Base-by-base conservation (phyloP, 2,113 vertebrate genomes). In the Indri indri region DNA sequence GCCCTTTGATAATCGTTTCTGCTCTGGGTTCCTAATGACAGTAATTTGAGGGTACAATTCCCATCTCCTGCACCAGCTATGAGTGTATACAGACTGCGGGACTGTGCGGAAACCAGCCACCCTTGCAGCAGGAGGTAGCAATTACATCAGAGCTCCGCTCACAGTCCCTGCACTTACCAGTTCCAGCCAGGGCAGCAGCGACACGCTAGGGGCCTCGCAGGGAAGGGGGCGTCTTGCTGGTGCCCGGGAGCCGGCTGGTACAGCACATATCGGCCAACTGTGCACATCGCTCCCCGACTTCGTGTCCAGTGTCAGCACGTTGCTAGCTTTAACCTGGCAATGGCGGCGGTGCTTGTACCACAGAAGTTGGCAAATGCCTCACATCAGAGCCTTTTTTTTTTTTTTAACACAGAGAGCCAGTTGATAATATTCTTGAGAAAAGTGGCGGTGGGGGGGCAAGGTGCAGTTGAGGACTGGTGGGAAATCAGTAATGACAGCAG, bases 61-160 rank as follows among this genome's bases (percentile, higher is more conserved):
- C 81, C 93, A 98, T 98, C 98, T 98, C 91, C 91, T 97, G 98
- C 83, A 94, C 96, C 95, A 73, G 90, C 97, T 91, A 94, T 65
- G 45, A 90, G 9, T 34, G 87, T 22, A 86, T 50, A 94, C 83
- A 97, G 97, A 87, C 61, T 97, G 94, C 83, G 97, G 95, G 96
- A 96, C 76, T 97, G 95, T 97, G 95, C 96, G 97, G 97, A 98
- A 95, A 45, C 97, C 97, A 98, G 96, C 94, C 97, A 94, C 91
- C 97, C 94, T 98, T 98, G 77, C 88, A 97, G 97, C 98, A 97
- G 97, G 96, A 98, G 98, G 98, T 95, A 98, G 94, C 96, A 97
- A 97, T 98, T 98, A 98, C 54, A 97, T 94, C 92, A 97, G 97
- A 95, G 89, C 76, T 79, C 96, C 81, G 97, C 95, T 97, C 96